Conservation (phyloP, 2,113 vertebrate species). For the Nanorana parkeri region DNA sequence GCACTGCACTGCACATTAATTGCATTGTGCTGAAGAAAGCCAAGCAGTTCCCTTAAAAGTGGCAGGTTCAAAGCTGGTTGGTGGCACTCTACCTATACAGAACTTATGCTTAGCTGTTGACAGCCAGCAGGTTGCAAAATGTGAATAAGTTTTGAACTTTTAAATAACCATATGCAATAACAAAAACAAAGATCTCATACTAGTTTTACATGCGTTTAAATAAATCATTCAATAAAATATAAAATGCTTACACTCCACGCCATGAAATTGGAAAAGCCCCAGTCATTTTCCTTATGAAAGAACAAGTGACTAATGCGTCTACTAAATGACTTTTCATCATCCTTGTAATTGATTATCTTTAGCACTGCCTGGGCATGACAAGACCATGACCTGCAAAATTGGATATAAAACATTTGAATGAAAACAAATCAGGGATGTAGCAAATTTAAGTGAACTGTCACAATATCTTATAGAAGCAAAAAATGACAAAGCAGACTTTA, state of each 20-base stretch:
- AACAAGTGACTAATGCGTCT: slow-evolving; percentile 97
- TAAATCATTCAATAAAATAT: neutral
- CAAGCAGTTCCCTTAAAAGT: too few species aligned
- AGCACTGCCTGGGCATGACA: slow-evolving; percentile 98
- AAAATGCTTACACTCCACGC: slow-evolving; percentile 92
- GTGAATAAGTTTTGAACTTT: too few species aligned
- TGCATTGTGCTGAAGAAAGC: too few species aligned
- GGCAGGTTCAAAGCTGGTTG: too few species aligned
- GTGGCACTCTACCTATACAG: too few species aligned
- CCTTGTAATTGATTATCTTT: slow-evolving; percentile 98
- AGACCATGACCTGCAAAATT: slow-evolving; percentile 91
- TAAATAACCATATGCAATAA: too few species aligned
- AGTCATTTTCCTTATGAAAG: slow-evolving; percentile 99
- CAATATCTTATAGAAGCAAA: neutral
- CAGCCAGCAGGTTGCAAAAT: too few species aligned
- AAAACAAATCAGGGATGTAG: neutral
- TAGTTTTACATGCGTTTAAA: too few species aligned
- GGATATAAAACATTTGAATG: slow-evolving; percentile 7
- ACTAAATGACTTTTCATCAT: slow-evolving; percentile 98
- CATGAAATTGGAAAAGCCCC: slow-evolving; percentile 99
- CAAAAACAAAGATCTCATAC: too few species aligned
- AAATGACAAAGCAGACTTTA: neutral
- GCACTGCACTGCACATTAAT: too few species aligned
- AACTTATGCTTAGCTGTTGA: too few species aligned
- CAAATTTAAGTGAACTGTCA: neutral